Conservation (phyloP, 1,140 invertebrate genomes). For the Drosophila busckii region DNA sequence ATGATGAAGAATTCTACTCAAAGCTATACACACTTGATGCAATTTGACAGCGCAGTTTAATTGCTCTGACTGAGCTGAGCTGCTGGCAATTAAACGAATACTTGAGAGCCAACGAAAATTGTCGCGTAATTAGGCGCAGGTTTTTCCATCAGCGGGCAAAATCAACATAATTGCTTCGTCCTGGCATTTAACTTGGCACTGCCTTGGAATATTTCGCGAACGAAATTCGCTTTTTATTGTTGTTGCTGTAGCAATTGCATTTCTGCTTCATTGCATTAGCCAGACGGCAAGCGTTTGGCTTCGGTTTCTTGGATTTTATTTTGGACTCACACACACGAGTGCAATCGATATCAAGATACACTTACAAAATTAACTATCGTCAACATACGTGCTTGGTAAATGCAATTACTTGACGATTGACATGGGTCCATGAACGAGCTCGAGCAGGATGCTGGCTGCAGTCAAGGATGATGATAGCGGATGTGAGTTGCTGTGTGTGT, state of each 20-base stretch:
- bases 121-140: slow-evolving; percentile 25
- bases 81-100: slow-evolving; percentile 25
- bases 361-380: slow-evolving; percentile 77
- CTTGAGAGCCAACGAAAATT: slow-evolving; percentile 7
- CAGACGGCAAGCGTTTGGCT: too few relatives aligned
- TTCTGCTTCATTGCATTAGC: slow-evolving; percentile 66
- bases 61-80: background rate
- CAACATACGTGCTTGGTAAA: slow-evolving; percentile 75
- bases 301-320: slow-evolving; percentile 15
- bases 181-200: background rate
- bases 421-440: slow-evolving; percentile 14
- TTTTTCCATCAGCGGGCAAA: slow-evolving; percentile 23
- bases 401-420: slow-evolving; percentile 76
- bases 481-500: background rate
- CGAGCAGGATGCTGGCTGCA: background rate
- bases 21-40: background rate
- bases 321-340: slow-evolving; percentile 31
- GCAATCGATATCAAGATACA: slow-evolving; percentile 76
- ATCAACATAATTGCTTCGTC: slow-evolving; percentile 65
- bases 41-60: background rate
- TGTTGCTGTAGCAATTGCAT: slow-evolving; percentile 56
- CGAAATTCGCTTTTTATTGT: slow-evolving; percentile 10
- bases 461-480: background rate
- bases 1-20: too few relatives aligned
- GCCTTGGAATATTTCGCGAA: slow-evolving; percentile 3